Base-by-base conservation (phyloP, 2,888 invertebrate genomes). In the Eupithecia subumbrata region DNA sequence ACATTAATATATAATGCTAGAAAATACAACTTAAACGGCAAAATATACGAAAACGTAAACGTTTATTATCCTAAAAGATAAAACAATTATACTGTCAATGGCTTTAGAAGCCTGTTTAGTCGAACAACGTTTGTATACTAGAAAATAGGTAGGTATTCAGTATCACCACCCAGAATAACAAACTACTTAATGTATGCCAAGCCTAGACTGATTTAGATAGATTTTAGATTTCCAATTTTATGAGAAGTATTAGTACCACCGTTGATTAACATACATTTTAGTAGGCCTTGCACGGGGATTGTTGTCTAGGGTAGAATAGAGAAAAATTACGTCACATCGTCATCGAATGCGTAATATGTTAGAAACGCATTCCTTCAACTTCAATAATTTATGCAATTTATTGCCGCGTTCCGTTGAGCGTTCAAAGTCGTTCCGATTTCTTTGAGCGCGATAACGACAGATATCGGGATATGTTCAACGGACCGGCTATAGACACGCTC, bases 11-110 rank as follows among this genome's bases (percentile, higher is more conserved):
- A 76, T 69, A 64, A 68, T 72, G 63, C 73, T 60, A 56, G 73
- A 72, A 76, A 75, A 77, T 71, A 71, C 72, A 77, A 72, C 68
- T 69, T 63, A 48, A 76, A 71, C 71, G 74, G 68, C 76, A 75
- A 75, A 71, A 76, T 40, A 73, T 74, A 74, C 45, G 56, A 75
- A 71, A 74, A 71, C 40, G 71, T 72, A 71, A 69, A 22, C 7
- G 25, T 25, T 67, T 67, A 73, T 30, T 63, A 74, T 73, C 68
- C 77, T 75, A 78, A 69, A 72, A 48, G 30, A 25, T 63, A 63
- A 68, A 34, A 30, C 68, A 75, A 72, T 43, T n/a, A 16, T 18
- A 56, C 52, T 48, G 72, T 56, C 67, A 71, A 63, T 30, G 56
- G 72, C 74, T 74, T 77, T 70, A 67, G 8, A 77, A 77, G 77